Percentiles rank a stretch among this genome's conserved stretches.
Evolutionary conservation across 2,113 vertebrate species (phyloP).

Genomic region (Python bivittatus): DNA sequence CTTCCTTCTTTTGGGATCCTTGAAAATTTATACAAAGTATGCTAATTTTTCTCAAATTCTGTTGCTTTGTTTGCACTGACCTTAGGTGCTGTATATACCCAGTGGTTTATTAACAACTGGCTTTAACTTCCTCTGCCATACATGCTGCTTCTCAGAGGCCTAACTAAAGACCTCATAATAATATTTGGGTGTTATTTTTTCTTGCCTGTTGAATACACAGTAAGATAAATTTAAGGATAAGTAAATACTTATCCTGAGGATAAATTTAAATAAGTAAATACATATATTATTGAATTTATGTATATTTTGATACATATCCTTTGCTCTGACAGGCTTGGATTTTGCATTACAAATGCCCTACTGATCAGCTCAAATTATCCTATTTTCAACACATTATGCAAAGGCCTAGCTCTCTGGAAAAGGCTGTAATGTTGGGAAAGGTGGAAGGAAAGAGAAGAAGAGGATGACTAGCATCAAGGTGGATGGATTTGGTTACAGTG

Average conservation of each 20-base stretch:
- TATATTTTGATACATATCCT: neutral
- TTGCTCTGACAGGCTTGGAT: neutral
- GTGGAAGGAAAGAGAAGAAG: too few species aligned
- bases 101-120: conserved; percentile 47
- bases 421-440: too few species aligned
- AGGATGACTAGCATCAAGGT: too few species aligned
- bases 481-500: too few species aligned
- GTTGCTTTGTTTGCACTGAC: conserved; percentile 40
- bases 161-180: conserved; percentile 24
- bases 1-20: neutral
- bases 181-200: neutral
- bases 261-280: neutral
- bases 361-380: too few species aligned
- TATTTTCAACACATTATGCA: too few species aligned
- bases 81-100: conserved; percentile 27
- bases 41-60: neutral
- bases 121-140: conserved; percentile 34
- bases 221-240: conserved; percentile 11
- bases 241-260: neutral
- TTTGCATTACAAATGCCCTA: neutral
- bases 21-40: neutral
- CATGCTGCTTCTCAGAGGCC: conserved; percentile 33
- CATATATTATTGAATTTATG: neutral
- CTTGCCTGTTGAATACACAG: conserved; percentile 2
- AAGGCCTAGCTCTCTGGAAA: too few species aligned